Evolutionary conservation across 2,113 vertebrate genomes (phyloP).

Genomic region (Sminthopsis crassicaudata): DNA sequence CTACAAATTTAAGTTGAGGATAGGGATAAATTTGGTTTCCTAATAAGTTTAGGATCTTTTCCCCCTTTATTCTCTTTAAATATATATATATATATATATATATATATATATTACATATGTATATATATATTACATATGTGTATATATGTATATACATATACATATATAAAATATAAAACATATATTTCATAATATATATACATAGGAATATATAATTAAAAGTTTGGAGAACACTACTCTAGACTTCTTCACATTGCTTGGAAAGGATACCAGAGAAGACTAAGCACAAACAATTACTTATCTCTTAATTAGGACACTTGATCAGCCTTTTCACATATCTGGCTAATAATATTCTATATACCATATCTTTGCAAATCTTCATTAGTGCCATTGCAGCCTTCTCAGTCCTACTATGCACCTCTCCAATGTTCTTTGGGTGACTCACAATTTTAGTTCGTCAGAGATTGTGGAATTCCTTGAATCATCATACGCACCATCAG

Average conservation of each 20-base stretch:
- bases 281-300: background rate
- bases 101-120: too few relatives aligned
- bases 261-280: background rate
- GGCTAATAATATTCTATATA: background rate
- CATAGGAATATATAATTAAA: background rate
- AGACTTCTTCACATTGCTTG: background rate
- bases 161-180: too few relatives aligned
- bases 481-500: background rate
- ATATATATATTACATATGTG: too few relatives aligned
- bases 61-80: background rate
- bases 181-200: too few relatives aligned
- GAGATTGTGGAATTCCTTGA: background rate
- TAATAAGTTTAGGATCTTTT: background rate
- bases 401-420: background rate
- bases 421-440: background rate
- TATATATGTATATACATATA: too few relatives aligned
- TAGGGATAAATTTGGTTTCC: background rate
- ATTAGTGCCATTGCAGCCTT: background rate
- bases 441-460: background rate
- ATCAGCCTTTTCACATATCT: background rate
- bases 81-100: too few relatives aligned
- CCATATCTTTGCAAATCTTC: background rate
- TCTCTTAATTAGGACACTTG: background rate
- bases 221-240: background rate
- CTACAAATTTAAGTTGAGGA: too few relatives aligned